Evolutionary conservation across 2,888 invertebrate species (phyloP), one percentile per base, ranked within the genome.

Genomic region (Eumacrocentrus americanus): DNA sequence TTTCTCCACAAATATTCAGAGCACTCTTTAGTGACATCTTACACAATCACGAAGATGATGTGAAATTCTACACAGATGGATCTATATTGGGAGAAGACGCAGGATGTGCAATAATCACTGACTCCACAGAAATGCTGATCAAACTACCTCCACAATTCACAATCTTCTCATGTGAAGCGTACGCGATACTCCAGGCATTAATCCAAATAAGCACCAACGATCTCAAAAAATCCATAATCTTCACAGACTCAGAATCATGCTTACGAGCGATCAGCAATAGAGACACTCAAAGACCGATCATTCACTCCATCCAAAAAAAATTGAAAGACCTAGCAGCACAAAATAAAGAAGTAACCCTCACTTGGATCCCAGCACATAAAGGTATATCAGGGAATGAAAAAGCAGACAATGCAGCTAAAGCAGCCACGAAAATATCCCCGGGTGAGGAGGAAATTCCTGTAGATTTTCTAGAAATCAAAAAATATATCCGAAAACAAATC

Each of bases 91-190:
- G 9, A 29, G 29, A 9, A 29, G 9, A 29, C 5, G 9, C 29
- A 29, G 29, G 29, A 4, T 29, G 9, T 29, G 29, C 29, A 9
- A 9, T 29, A 29, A 9, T n/a, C n/a, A n/a, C n/a, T 29, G 29
- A 6, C 29, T 29, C 29, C 29, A 29, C 29, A 29, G 5, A 9
- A 9, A 29, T 9, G 29, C 29, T 18, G 18, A 50, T n/a, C 23
- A 58, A 18, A 50, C 37, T 58, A 11, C 40, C 16, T n/a, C 37
- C 3, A 7, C 37, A 51, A 18, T 29, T 34, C 37, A 20, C 54
- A 3, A 40, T 56, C 12, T 18, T 44, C 34, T 58, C 51, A 18
- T 51, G 50, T 18, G 42, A 51, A 25, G 22, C 35, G 5, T 35
- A n/a, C 18, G 50, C 22, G 48, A 38, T 53, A 22, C 16, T 11